Evolutionary conservation across 2,797 vertebrate genomes (phyloP).

Genomic region (Falco peregrinus): DNA sequence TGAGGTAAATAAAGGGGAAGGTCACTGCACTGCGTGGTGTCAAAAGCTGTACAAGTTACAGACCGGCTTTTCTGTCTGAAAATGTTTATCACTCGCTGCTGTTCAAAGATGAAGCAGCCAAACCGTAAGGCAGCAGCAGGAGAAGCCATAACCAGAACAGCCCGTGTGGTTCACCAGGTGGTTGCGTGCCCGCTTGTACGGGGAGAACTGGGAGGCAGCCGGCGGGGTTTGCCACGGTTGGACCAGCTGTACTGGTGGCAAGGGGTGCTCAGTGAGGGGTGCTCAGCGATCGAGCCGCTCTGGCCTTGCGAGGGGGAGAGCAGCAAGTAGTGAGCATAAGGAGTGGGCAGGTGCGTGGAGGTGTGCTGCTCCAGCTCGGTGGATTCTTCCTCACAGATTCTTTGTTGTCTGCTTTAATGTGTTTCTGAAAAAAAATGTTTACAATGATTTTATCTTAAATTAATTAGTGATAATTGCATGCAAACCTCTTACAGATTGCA

Average conservation of each 20-base stretch:
- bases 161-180: background rate
- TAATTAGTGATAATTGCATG: background rate
- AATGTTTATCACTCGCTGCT: background rate
- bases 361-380: background rate
- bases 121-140: fast-evolving
- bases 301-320: background rate
- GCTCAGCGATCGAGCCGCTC: no score
- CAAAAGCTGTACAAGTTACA: background rate
- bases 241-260: background rate
- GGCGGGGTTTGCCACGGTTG: background rate
- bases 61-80: background rate
- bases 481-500: background rate
- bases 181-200: no score
- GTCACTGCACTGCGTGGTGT: background rate
- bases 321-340: background rate
- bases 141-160: background rate
- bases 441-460: background rate
- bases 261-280: no score
- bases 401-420: background rate
- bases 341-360: background rate
- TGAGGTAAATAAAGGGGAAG: background rate
- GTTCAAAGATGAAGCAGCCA: background rate
- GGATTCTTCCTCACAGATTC: background rate
- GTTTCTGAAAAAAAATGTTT: background rate
- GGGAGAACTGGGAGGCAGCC: background rate